phyloP scores from a whole-genome alignment of 2,888 invertebrate genomes.

The Lasiommata megera region DNA sequence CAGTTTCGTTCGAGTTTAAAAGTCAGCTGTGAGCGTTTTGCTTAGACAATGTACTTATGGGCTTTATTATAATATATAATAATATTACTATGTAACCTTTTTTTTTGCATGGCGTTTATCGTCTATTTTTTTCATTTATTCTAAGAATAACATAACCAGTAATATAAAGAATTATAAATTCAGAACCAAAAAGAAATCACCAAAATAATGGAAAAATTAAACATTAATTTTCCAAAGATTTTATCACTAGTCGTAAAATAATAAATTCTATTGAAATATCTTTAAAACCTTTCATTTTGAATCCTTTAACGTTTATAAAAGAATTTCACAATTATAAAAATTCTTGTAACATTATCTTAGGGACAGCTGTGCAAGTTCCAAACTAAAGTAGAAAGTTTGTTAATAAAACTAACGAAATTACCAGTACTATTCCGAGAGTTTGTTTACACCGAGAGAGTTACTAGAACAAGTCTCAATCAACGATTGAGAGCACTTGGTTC shows the following conservation, averaged over 20 bases:
- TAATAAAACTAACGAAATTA: slow-evolving; percentile 6
- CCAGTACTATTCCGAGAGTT: not conserved
- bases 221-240: slow-evolving; percentile 34
- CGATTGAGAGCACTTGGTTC: not conserved
- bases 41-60: no score
- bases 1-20: no score
- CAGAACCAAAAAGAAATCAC: not conserved
- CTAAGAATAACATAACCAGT: not conserved
- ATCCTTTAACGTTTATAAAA: not conserved
- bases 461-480: not conserved
- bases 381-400: slow-evolving; percentile 10
- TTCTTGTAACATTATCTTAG: slow-evolving; percentile 1
- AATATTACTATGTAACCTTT: no score
- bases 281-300: not conserved
- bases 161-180: not conserved
- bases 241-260: slow-evolving; percentile 41
- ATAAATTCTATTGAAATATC: slow-evolving; percentile 14
- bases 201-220: not conserved
- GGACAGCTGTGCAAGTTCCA: slow-evolving; percentile 1
- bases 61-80: no score
- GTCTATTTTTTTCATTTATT: not conserved
- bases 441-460: not conserved
- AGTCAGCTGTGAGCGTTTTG: no score
- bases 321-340: not conserved
- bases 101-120: no score